Conservation (phyloP, 1,140 invertebrate species). For the Cotesia glomerata region DNA sequence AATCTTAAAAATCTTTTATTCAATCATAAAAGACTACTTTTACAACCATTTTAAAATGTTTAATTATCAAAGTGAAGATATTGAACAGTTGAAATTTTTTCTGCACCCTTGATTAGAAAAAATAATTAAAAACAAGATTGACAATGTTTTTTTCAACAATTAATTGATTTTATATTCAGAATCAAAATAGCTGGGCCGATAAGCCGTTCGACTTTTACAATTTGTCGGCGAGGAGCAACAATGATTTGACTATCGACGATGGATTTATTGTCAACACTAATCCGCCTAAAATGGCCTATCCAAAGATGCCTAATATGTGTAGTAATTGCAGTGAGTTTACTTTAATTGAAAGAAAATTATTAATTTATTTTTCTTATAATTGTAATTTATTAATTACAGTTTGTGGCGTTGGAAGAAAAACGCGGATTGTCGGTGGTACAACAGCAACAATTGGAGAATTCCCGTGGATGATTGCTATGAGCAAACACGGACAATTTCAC, state of each 20-base stretch:
- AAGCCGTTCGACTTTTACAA: not conserved
- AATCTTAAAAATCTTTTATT: too few relatives aligned
- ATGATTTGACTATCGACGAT: slow-evolving; percentile 37
- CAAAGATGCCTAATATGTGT: slow-evolving; percentile 48
- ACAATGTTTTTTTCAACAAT: too few relatives aligned
- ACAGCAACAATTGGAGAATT: slow-evolving; percentile 73
- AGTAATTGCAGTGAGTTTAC: slow-evolving; percentile 53
- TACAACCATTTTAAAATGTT: too few relatives aligned
- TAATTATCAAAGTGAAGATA: too few relatives aligned
- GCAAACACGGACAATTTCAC: slow-evolving; percentile 73
- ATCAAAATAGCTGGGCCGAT: too few relatives aligned
- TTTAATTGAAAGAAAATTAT: not conserved
- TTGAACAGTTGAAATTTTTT: too few relatives aligned
- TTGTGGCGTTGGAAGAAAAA: slow-evolving; percentile 72
- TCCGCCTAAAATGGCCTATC: slow-evolving; percentile 32
- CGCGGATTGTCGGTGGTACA: slow-evolving; percentile 76
- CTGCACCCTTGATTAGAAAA: too few relatives aligned
- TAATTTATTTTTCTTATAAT: too few relatives aligned
- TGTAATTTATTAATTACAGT: slow-evolving; percentile 58
- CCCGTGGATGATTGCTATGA: slow-evolving; percentile 76
- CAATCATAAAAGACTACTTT: too few relatives aligned
- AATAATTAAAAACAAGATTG: too few relatives aligned
- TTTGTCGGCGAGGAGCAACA: slow-evolving; percentile 16
- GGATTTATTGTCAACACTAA: slow-evolving; percentile 48
- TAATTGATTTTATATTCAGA: too few relatives aligned